Evolutionary conservation across 2,888 invertebrate genomes (phyloP).

Genomic region (Barypeithes pellucidus): DNA sequence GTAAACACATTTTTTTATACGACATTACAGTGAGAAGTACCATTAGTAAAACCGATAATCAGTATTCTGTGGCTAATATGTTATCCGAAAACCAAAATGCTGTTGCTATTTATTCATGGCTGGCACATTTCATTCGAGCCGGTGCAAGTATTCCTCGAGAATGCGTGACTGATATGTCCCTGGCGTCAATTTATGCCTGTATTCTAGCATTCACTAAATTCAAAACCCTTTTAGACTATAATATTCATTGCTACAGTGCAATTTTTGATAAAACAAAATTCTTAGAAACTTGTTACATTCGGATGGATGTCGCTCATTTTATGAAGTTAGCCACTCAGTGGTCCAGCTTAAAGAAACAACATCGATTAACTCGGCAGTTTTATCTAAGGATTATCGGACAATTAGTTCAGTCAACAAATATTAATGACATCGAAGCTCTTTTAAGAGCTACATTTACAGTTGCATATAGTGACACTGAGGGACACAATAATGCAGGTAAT

Average conservation of each 20-base stretch:
- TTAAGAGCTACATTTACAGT: slow-evolving; percentile 37
- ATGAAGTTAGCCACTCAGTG: slow-evolving; percentile 12
- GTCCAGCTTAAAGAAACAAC: neutral
- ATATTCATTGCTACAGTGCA: too few relatives aligned
- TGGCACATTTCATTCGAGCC: slow-evolving; percentile 15
- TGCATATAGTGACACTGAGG: slow-evolving; percentile 39
- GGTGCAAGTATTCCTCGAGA: neutral
- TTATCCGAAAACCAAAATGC: too few relatives aligned
- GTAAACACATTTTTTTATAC: too few relatives aligned
- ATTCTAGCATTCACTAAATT: neutral
- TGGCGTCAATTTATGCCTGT: slow-evolving; percentile 14
- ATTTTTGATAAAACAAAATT: too few relatives aligned
- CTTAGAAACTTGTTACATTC: neutral
- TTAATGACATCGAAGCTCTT: slow-evolving; percentile 38
- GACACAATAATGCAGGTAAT: slow-evolving; percentile 27
- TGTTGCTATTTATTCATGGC: slow-evolving; percentile 18
- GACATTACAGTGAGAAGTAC: too few relatives aligned
- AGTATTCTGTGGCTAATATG: slow-evolving; percentile 33
- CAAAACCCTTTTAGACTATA: neutral
- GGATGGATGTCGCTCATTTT: slow-evolving; percentile 21
- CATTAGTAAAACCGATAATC: too few relatives aligned
- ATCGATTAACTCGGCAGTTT: slow-evolving; percentile 15
- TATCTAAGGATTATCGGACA: slow-evolving; percentile 34
- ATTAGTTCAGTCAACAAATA: slow-evolving; percentile 31
- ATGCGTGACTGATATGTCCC: slow-evolving; percentile 16